Evolutionary conservation across 2,797 vertebrate genomes (phyloP), one percentile per base, ranked within the genome.

Genomic region (Fundulus diaphanus): DNA sequence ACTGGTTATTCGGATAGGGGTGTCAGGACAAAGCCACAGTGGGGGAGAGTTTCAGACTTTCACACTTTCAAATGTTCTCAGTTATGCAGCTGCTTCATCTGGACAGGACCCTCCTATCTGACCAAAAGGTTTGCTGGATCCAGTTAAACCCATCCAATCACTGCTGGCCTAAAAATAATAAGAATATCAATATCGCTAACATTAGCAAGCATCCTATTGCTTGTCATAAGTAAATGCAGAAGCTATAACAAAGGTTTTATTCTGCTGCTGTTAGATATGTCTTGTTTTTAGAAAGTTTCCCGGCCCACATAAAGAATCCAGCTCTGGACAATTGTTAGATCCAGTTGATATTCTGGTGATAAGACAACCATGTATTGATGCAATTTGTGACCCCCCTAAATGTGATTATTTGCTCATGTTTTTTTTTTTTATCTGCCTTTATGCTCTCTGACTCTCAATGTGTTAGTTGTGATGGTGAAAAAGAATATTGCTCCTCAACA

Each of bases 401-500:
- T 65, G 61, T 40, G 3, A 13, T 24, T 37, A 37, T 16, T 16
- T 33, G 24, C 20, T 63, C 33, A 20, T 13, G 15, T 29, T 7
- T 61, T 61, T 57, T 54, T 44, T 44, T 44, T 44, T 1, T 1
- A 27, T 27, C 27, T 7, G 2, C 27, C 15, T 40, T 66, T 7
- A 40, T 66, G 13, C 22, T 42, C 5, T 66, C 20, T 27, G 37
- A 27, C n/a, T 66, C 1, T 37, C 11, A 37, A 65, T 40, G 20
- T 13, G 35, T 65, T 42, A 7, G n/a, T 66, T 42, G 37, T 37
- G 20, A 11, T 37, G 5, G 20, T 37, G 20, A 68, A 35, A 72
- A 6, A 67, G 76, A 74, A 71, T 65, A 81, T 79, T 80, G 51
- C 61, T 57, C 24, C 15, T 44, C 27, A 9, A 44, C 24, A 27